phyloP scores from a whole-genome alignment of 2,888 invertebrate species.

The Calephelis perditalis region DNA sequence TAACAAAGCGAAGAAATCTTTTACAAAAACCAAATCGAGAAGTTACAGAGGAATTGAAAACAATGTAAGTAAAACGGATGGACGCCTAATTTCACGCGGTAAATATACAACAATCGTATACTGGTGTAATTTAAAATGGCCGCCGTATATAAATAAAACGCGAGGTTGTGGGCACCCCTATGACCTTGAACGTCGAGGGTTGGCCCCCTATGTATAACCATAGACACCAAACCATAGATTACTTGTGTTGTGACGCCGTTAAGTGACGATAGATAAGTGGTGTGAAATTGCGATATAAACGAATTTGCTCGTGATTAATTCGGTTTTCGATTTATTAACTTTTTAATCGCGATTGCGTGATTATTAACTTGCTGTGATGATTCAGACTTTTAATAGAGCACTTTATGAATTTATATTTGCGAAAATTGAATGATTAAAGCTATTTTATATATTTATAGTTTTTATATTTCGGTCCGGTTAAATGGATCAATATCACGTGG shows the following conservation, averaged over 20 bases:
- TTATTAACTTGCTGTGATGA: not conserved
- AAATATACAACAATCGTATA: slow-evolving; percentile 24
- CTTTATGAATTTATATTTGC: too few species aligned
- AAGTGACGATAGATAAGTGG: slow-evolving; percentile 22
- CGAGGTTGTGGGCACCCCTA: slow-evolving; percentile 46
- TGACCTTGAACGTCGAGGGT: slow-evolving; percentile 59
- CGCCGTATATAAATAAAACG: slow-evolving; percentile 36
- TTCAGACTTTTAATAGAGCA: too few species aligned
- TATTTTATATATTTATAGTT: too few species aligned
- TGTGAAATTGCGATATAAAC: slow-evolving; percentile 20
- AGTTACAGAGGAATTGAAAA: slow-evolving; percentile 19
- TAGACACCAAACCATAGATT: slow-evolving; percentile 13
- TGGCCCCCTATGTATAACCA: slow-evolving; percentile 37
- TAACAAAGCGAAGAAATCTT: too few species aligned
- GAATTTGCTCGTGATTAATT: slow-evolving; percentile 17
- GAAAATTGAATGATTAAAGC: too few species aligned
- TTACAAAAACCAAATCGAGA: slow-evolving; percentile 3
- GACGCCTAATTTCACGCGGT: slow-evolving; percentile 29
- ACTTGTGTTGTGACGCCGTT: slow-evolving; percentile 17
- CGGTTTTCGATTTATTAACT: slow-evolving; percentile 6
- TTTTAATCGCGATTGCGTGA: too few species aligned
- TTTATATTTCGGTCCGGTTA: too few species aligned
- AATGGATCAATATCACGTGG: too few species aligned
- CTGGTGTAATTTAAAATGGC: slow-evolving; percentile 35
- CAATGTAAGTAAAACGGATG: slow-evolving; percentile 25